Evolutionary conservation across 2,888 invertebrate species (phyloP).

Genomic region (Furcula furcula): DNA sequence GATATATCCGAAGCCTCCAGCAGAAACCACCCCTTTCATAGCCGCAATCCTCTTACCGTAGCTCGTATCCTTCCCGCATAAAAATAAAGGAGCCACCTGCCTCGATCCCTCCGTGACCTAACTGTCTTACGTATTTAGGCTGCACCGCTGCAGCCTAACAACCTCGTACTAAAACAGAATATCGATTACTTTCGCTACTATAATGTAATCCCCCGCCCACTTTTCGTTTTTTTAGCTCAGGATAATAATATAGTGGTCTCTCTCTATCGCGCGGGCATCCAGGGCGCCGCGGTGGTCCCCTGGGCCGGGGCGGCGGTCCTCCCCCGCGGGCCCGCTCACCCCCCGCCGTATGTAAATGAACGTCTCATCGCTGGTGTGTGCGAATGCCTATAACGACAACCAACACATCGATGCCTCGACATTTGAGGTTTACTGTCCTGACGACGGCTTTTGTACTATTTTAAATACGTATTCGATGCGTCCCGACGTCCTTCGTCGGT

Average conservation of each 20-base stretch:
- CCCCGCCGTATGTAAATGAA: conserved; percentile 80
- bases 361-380: conserved; percentile 71
- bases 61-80: too few relatives aligned
- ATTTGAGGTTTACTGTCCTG: conserved; percentile 77
- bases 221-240: conserved; percentile 77
- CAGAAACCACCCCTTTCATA: conserved; percentile 29
- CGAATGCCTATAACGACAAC: conserved; percentile 47
- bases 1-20: conserved; percentile 33
- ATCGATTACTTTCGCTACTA: conserved; percentile 83
- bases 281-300: conserved; percentile 53
- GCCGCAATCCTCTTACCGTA: conserved; percentile 32
- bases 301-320: conserved; percentile 43
- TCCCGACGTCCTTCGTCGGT: conserved; percentile 48
- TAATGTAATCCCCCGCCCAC: conserved; percentile 83
- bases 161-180: conserved; percentile 81
- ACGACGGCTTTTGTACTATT: conserved; percentile 78
- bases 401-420: conserved; percentile 48
- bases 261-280: conserved; percentile 53
- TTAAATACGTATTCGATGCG: conserved; percentile 69
- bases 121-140: conserved; percentile 70
- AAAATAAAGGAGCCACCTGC: conserved; percentile 38
- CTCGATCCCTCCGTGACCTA: conserved; percentile 60
- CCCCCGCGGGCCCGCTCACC: conserved; percentile 43
- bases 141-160: conserved; percentile 77
- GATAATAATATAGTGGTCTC: conserved; percentile 76